Evolutionary conservation across 1,140 invertebrate genomes (phyloP).

Genomic region (Pogonomyrmex barbatus): DNA sequence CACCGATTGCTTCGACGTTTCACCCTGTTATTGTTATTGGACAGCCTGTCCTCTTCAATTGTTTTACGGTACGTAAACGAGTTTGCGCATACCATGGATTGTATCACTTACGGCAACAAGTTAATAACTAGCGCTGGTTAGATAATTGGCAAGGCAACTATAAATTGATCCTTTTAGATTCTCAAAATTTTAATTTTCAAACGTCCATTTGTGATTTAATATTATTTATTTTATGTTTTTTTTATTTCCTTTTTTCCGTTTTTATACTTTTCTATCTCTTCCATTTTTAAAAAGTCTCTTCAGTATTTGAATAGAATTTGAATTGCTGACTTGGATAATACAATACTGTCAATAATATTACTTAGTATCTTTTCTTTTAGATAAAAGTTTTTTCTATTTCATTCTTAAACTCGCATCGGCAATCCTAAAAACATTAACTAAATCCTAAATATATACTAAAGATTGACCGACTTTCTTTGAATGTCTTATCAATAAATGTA

Average conservation of each 20-base stretch:
- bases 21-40: slow-evolving; percentile 30
- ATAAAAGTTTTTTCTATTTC: too few relatives aligned
- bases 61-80: slow-evolving; percentile 13
- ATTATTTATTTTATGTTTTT: background rate
- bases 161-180: background rate
- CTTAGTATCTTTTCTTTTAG: too few relatives aligned
- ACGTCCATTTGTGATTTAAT: slow-evolving; percentile 2
- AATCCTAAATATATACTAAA: too few relatives aligned
- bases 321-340: too few relatives aligned
- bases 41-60: slow-evolving; percentile 24
- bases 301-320: background rate
- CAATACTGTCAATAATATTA: too few relatives aligned
- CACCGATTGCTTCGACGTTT: slow-evolving; percentile 14
- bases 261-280: background rate
- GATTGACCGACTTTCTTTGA: too few relatives aligned
- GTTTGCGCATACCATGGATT: background rate
- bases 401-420: too few relatives aligned
- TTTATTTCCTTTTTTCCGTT: background rate
- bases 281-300: background rate
- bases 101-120: background rate
- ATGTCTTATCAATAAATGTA: background rate
- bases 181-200: background rate
- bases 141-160: background rate
- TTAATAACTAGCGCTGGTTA: background rate
- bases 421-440: too few relatives aligned